Evolutionary conservation across 1,140 invertebrate genomes (phyloP).

Genomic region (Lucilia cuprina): DNA sequence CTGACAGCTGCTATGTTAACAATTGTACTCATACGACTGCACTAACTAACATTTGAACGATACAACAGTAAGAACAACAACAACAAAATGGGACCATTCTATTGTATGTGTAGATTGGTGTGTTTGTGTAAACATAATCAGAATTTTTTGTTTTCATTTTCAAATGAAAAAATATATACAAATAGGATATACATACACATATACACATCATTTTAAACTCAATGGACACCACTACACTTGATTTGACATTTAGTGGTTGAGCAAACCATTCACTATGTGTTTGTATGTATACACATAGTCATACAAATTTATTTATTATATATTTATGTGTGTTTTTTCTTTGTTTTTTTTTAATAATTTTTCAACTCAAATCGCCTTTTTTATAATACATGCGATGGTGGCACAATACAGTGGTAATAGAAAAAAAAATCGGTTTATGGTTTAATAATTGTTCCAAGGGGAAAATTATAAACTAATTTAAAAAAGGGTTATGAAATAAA

Average conservation of each 20-base stretch:
- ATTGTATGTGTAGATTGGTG: background rate
- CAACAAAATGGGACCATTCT: background rate
- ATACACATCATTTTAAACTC: background rate
- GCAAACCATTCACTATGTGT: background rate
- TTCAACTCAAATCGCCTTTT: too few species aligned
- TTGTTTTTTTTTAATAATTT: too few species aligned
- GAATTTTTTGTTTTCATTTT: background rate
- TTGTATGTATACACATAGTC: background rate
- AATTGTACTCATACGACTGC: conserved; percentile 5
- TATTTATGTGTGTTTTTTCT: too few species aligned
- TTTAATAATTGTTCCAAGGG: too few species aligned
- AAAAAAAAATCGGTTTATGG: too few species aligned
- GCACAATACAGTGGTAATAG: too few species aligned
- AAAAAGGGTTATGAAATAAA: too few species aligned
- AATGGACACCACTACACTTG: background rate
- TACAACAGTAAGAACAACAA: background rate
- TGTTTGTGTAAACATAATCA: background rate
- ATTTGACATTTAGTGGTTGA: background rate
- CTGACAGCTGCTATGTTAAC: conserved; percentile 36
- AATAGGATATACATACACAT: background rate
- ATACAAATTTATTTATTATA: too few species aligned
- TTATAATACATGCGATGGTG: too few species aligned
- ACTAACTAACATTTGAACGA: background rate
- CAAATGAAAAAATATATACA: background rate
- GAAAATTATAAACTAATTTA: too few species aligned